Conservation (phyloP, 2,797 vertebrate species). For the Sus cebifrons region DNA sequence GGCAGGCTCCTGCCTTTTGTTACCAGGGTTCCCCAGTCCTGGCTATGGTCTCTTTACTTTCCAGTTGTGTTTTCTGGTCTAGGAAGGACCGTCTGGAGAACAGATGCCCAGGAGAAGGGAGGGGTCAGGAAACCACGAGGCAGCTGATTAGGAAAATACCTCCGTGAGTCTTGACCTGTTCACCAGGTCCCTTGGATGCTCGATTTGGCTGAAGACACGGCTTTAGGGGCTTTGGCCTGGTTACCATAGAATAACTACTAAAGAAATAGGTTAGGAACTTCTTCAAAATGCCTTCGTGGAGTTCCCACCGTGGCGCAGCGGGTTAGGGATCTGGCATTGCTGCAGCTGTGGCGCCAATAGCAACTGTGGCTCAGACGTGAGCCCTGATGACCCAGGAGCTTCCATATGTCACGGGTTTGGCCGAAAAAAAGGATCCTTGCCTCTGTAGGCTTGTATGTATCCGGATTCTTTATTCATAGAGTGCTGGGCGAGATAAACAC, state of each 20-base stretch:
- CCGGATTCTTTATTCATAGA: not conserved
- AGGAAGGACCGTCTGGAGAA: not conserved
- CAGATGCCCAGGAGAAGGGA: not conserved
- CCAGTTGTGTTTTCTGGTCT: not conserved
- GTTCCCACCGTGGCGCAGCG: too few relatives aligned
- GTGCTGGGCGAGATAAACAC: not conserved
- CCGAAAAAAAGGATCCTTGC: not conserved
- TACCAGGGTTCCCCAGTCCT: too few relatives aligned
- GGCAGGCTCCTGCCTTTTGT: too few relatives aligned
- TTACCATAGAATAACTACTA: not conserved
- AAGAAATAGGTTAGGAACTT: not conserved
- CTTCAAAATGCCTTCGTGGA: not conserved
- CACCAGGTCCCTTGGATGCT: not conserved
- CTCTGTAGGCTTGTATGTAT: not conserved
- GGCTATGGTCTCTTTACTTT: not conserved
- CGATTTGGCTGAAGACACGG: not conserved
- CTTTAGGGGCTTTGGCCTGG: not conserved
- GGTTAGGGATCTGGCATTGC: too few relatives aligned
- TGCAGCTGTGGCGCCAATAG: too few relatives aligned
- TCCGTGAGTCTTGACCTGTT: not conserved
- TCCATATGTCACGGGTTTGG: too few relatives aligned
- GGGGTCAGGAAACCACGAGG: not conserved
- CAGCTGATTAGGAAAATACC: not conserved
- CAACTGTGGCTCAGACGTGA: too few relatives aligned
- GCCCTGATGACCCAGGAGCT: too few relatives aligned